Evolutionary conservation across 2,113 vertebrate species (phyloP).

Genomic region (Anguilla japonica): DNA sequence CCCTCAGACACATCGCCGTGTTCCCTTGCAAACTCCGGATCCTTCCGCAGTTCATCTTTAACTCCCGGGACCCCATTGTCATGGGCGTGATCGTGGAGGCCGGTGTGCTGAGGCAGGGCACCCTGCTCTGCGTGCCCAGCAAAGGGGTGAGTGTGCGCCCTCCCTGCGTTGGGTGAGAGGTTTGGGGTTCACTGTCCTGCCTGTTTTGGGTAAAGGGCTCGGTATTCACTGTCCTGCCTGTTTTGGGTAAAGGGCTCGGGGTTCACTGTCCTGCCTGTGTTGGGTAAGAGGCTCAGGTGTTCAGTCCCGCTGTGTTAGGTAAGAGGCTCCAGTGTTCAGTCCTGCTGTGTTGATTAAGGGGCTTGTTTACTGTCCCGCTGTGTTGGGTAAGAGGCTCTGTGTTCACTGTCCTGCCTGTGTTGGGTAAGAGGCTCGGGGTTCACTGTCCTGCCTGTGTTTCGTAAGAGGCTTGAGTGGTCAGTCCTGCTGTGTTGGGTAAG

Average conservation of each 20-base stretch:
- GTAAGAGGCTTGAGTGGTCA: too few relatives aligned
- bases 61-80: conserved; percentile 97
- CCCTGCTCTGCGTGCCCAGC: conserved; percentile 89
- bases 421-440: too few relatives aligned
- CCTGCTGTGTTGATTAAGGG: not conserved
- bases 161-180: not conserved
- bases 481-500: too few relatives aligned
- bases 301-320: too few relatives aligned
- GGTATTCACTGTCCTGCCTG: not conserved
- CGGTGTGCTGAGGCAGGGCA: conserved; percentile 87
- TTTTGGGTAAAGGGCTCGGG: too few relatives aligned
- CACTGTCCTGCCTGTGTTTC: too few relatives aligned
- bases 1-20: conserved; percentile 84
- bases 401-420: conserved; percentile 12
- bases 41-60: conserved; percentile 97
- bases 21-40: conserved; percentile 93
- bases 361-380: too few relatives aligned
- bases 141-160: conserved; percentile 82
- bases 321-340: not conserved
- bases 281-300: too few relatives aligned
- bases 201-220: not conserved
- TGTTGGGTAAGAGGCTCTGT: too few relatives aligned
- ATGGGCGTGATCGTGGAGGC: conserved; percentile 90
- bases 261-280: too few relatives aligned
- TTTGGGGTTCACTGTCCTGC: not conserved